Evolutionary conservation across 2,888 invertebrate genomes (phyloP).

Genomic region (Pollenia labialis): DNA sequence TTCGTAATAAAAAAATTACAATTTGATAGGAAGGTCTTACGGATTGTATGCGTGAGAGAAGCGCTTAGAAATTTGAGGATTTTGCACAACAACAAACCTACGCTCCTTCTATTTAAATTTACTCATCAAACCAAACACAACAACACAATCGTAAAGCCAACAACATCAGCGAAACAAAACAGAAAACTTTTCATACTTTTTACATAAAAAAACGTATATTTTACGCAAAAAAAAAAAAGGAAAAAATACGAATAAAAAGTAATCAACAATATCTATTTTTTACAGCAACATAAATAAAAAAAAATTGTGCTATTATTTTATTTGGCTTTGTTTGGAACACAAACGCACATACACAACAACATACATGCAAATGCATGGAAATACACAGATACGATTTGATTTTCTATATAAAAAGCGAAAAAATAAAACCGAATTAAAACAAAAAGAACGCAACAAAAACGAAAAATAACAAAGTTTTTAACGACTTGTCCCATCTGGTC

Average conservation of each 20-base stretch:
- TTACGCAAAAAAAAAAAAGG: conserved; percentile 57
- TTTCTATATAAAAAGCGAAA: conserved; percentile 58
- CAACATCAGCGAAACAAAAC: conserved; percentile 21
- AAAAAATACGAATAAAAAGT: conserved; percentile 60
- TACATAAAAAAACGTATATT: conserved; percentile 36
- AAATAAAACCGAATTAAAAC: conserved; percentile 77
- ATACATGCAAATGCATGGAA: conserved; percentile 10
- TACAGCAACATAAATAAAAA: conserved; percentile 32
- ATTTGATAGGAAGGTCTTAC: too few species aligned
- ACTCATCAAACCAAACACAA: conserved; percentile 49
- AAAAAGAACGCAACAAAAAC: conserved; percentile 28
- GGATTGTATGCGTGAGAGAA: too few species aligned
- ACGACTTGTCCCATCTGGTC: conserved; percentile 73
- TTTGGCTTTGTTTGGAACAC: conserved; percentile 64
- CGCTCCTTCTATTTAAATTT: conserved; percentile 20
- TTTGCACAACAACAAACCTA: not conserved
- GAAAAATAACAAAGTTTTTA: conserved; percentile 65
- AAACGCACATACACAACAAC: conserved; percentile 25
- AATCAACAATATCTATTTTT: conserved; percentile 66
- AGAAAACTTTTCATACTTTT: conserved; percentile 50
- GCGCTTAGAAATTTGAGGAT: too few species aligned
- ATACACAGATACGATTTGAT: conserved; percentile 57
- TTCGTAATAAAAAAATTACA: too few species aligned
- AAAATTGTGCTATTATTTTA: conserved; percentile 60
- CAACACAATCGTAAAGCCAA: conserved; percentile 20